Conservation (phyloP, 2,113 vertebrate genomes). For the Alectura lathami region DNA sequence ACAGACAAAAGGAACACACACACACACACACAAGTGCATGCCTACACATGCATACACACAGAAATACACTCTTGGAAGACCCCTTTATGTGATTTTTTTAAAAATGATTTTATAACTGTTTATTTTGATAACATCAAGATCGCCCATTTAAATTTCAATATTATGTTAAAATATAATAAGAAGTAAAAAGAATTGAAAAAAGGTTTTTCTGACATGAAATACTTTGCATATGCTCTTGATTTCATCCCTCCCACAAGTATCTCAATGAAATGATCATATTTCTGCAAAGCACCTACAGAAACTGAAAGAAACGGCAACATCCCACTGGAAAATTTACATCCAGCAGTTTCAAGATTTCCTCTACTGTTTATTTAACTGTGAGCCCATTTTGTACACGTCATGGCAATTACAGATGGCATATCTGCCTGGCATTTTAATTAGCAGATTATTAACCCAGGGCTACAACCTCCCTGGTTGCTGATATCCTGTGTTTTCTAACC, state of each 20-base stretch:
- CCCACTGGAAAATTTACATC: neutral
- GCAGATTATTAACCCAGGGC: neutral
- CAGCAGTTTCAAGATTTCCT: neutral
- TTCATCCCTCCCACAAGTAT: fast-evolving
- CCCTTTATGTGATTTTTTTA: neutral
- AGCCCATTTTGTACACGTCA: neutral
- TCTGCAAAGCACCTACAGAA: neutral
- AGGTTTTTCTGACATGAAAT: neutral
- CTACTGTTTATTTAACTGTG: neutral
- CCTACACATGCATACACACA: neutral
- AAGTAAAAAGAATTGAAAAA: neutral
- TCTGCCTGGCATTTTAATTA: neutral
- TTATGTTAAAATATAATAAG: neutral
- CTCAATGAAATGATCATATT: neutral
- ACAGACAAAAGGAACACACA: neutral
- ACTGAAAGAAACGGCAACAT: neutral
- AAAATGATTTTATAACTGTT: too few relatives aligned
- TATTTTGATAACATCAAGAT: neutral
- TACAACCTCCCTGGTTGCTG: neutral
- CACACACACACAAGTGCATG: fast-evolving
- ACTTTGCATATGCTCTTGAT: neutral
- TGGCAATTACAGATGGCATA: neutral
- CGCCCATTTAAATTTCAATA: neutral
- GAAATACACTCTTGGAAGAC: neutral
- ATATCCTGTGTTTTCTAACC: neutral